Evolutionary conservation across 1,140 invertebrate species (phyloP), one percentile per base, ranked within the genome.

Genomic region (Camponotus pennsylvanicus): DNA sequence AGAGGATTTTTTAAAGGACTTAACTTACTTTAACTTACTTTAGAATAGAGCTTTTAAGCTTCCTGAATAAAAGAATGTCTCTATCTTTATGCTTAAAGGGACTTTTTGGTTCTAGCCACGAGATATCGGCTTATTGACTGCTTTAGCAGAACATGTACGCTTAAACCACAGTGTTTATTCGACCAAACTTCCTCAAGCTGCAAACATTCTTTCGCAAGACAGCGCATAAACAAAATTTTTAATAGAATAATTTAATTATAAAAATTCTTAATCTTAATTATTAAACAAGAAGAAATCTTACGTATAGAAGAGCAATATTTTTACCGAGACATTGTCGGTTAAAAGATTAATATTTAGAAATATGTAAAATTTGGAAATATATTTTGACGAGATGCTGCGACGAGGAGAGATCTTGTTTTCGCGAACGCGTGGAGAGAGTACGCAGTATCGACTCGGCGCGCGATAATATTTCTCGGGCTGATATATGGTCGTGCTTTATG

Each of bases 401-500:
- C 18, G n/a, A 32, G 13, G n/a, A 8, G 34, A 27, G 66, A 61
- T 61, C 73, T 83, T 83, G 49, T 52, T 83, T 83, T 75, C 55
- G 69, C 79, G 21, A 21, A 83, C 79, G 69, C 42, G 18, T 32
- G 2, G 55, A 77, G 18, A 4, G 63, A 77, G 18, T 45, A 79
- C 32, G 80, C 52, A 73, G 73, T 85, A 86, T 88, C 87, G 87
- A 89, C 70, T 83, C 69, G 21, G 70, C 55, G 49, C 27, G 18
- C 42, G 15, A 59, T 82, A 61, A 89, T 89, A 84, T 86, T 82
- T 90, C 64, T 79, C 59, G 45, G 49, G 64, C 55, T 82, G 85
- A 86, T 86, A 86, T 86, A 86, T 86, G 64, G 76, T 37, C 86
- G 42, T 80, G 79, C 86, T 90, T 90, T 90, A 90, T 90, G 76